Percentiles rank a stretch among this genome's conserved stretches.
Conservation (phyloP, 2,113 vertebrate species). For the Leptosomus discolor region DNA sequence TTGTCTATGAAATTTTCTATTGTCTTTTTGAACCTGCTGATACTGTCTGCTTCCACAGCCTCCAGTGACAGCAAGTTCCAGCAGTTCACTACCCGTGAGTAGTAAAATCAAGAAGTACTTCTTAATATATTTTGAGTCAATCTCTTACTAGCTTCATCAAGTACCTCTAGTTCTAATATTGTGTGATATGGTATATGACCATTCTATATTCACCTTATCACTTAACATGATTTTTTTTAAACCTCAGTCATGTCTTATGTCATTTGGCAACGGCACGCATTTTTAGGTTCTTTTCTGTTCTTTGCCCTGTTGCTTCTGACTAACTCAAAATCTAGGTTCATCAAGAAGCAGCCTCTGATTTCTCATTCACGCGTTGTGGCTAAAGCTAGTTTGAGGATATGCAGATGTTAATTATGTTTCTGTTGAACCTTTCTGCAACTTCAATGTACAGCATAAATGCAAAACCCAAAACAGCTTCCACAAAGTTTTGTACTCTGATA, state of each 20-base stretch:
- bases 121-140: background rate
- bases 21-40: background rate
- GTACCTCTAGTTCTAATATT: background rate
- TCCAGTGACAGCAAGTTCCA: background rate
- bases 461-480: background rate
- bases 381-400: background rate
- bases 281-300: background rate
- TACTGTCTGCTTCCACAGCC: background rate
- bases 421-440: background rate
- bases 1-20: background rate
- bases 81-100: background rate
- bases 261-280: background rate
- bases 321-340: background rate
- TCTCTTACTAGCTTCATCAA: background rate
- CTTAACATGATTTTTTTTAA: background rate
- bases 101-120: background rate
- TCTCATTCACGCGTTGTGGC: background rate
- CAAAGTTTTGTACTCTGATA: conserved; percentile 5
- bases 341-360: background rate
- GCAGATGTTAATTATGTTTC: background rate
- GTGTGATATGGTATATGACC: background rate
- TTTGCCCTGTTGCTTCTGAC: background rate
- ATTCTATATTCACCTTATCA: background rate
- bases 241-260: background rate
- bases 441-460: background rate